Conservation (phyloP, 2,888 invertebrate species). For the Hyppa rectilinea region DNA sequence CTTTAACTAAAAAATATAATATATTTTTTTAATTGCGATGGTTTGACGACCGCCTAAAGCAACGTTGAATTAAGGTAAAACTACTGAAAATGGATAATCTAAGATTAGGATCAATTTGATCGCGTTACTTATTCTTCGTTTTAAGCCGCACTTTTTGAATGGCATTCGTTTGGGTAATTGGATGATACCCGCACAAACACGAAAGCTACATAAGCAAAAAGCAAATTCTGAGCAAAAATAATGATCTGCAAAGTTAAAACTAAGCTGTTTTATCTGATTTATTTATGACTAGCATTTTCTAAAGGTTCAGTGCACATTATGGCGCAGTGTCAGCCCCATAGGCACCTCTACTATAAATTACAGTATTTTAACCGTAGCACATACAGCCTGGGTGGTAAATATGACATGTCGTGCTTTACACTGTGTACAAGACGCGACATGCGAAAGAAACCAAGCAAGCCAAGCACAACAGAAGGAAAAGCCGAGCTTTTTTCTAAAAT, state of each 20-base stretch:
- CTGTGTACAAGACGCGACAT: too few species aligned
- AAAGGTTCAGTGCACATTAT: conserved; percentile 15
- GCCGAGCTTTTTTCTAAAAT: neutral
- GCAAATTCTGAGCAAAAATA: neutral
- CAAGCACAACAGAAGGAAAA: neutral
- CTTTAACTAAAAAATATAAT: too few species aligned
- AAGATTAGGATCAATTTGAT: conserved; percentile 54
- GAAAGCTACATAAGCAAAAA: neutral
- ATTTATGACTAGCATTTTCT: conserved; percentile 26
- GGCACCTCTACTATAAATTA: conserved; percentile 13
- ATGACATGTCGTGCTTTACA: neutral
- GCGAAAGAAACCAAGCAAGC: neutral
- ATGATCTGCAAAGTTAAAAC: conserved; percentile 26
- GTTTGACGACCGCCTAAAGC: too few species aligned
- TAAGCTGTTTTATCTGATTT: conserved; percentile 28
- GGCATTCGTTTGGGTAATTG: conserved; percentile 1
- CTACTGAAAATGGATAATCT: conserved; percentile 63
- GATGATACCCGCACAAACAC: neutral
- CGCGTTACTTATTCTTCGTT: conserved; percentile 34
- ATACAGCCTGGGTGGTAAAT: neutral
- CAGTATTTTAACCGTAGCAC: conserved; percentile 9
- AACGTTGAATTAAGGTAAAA: conserved; percentile 53
- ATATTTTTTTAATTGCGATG: too few species aligned
- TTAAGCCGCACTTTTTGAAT: neutral
- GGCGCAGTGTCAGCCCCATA: conserved; percentile 29